These are phyloP conservation scores for Labia minor DNA, from an alignment of 2,888 invertebrate species.

Conservation along the genomic window DNA sequence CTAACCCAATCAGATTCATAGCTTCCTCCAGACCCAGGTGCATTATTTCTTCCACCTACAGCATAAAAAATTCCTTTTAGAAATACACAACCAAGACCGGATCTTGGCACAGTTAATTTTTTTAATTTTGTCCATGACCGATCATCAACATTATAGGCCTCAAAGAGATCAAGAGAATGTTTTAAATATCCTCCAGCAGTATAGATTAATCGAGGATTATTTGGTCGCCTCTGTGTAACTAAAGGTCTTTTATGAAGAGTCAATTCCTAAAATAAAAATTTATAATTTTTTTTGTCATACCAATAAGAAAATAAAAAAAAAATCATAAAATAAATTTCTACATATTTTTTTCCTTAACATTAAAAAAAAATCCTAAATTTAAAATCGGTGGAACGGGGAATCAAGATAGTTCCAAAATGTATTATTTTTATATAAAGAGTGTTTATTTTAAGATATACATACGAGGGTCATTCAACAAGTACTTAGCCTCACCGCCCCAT, in stretches of 20 bases:
- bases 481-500: too few relatives aligned
- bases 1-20: slow-evolving; percentile 36
- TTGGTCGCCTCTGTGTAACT: slow-evolving; percentile 76
- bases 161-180: slow-evolving; percentile 75
- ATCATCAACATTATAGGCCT: slow-evolving; percentile 80
- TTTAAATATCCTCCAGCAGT: slow-evolving; percentile 82
- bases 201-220: slow-evolving; percentile 80
- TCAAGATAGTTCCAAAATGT: too few relatives aligned
- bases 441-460: too few relatives aligned
- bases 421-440: too few relatives aligned
- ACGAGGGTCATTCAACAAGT: too few relatives aligned
- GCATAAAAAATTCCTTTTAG: slow-evolving; percentile 82
- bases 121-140: slow-evolving; percentile 73
- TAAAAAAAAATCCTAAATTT: too few relatives aligned
- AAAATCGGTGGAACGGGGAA: too few relatives aligned
- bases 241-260: slow-evolving; percentile 77
- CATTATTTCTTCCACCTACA: slow-evolving; percentile 85
- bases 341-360: too few relatives aligned
- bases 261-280: slow-evolving; percentile 55
- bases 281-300: not conserved
- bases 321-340: too few relatives aligned
- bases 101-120: slow-evolving; percentile 74
- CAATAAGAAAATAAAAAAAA: too few relatives aligned
- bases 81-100: slow-evolving; percentile 77
- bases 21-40: slow-evolving; percentile 57